phyloP scores from a whole-genome alignment of 2,888 invertebrate species.

The Chaitophorus viminalis region DNA sequence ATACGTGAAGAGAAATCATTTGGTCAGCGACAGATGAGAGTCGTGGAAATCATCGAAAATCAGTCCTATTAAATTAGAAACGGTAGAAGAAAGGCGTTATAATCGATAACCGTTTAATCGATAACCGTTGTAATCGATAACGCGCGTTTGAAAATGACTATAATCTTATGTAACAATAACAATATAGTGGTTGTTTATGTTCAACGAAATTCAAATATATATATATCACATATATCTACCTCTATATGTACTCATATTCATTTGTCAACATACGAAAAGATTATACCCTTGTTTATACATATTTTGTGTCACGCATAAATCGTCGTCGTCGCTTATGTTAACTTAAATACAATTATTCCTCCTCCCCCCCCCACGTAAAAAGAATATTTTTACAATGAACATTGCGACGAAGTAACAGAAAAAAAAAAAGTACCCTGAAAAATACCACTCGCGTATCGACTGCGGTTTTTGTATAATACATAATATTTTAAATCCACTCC shows the following conservation, averaged over 20 bases:
- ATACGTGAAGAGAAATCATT: too few relatives aligned
- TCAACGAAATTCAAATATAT: not conserved
- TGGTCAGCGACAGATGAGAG: too few relatives aligned
- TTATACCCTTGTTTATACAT: not conserved
- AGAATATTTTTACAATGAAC: not conserved
- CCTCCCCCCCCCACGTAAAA: not conserved
- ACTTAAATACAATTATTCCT: not conserved
- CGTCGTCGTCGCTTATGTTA: not conserved
- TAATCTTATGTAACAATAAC: not conserved
- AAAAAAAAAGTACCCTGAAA: not conserved
- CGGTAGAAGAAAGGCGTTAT: too few relatives aligned
- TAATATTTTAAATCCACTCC: not conserved
- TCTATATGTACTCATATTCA: too few relatives aligned
- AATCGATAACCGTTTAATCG: too few relatives aligned
- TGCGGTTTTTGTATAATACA: too few relatives aligned
- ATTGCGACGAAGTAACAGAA: not conserved
- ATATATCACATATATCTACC: too few relatives aligned
- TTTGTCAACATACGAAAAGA: not conserved
- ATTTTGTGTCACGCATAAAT: conserved; percentile 11
- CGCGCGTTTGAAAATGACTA: not conserved
- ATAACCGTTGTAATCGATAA: too few relatives aligned
- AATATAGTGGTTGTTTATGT: not conserved
- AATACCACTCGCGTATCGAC: not conserved
- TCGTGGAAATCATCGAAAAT: too few relatives aligned
- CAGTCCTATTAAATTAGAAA: too few relatives aligned